Percentiles rank a stretch among this genome's conserved stretches.
These are phyloP conservation scores for Sesia apiformis DNA, from an alignment of 2,888 invertebrate genomes.

Conservation along the genomic window DNA sequence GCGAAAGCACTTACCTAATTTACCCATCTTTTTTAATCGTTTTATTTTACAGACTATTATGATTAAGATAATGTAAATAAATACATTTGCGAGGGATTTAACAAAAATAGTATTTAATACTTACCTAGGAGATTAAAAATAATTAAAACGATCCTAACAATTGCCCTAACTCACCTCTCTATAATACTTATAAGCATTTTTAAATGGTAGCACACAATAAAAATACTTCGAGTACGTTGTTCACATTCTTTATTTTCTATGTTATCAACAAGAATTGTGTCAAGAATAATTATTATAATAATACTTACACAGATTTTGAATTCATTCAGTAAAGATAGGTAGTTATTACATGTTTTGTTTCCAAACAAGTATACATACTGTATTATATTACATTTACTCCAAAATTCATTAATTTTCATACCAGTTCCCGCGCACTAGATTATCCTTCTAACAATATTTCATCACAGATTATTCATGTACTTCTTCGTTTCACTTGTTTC, in stretches of 20 bases:
- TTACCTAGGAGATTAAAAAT: no score
- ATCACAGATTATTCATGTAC: constrained; percentile 71
- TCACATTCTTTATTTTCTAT: constrained; percentile 62
- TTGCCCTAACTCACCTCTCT: background rate
- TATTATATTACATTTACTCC: constrained; percentile 35
- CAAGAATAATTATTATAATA: constrained; percentile 66
- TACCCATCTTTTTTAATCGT: no score
- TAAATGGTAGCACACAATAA: background rate
- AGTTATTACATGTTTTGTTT: constrained; percentile 38
- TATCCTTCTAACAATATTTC: constrained; percentile 54
- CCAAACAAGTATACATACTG: constrained; percentile 41
- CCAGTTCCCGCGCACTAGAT: constrained; percentile 40
- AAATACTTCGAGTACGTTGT: constrained; percentile 21
- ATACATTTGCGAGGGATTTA: no score
- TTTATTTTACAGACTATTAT: no score
- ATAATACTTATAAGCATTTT: background rate
- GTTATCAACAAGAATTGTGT: constrained; percentile 66
- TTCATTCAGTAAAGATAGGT: background rate
- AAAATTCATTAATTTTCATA: constrained; percentile 36
- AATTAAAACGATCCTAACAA: no score
- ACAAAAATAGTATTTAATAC: no score
- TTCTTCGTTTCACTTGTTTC: constrained; percentile 42
- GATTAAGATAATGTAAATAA: no score
- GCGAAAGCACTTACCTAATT: no score
- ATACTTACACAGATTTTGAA: constrained; percentile 49